Evolutionary conservation across 2,888 invertebrate genomes (phyloP), one percentile per base, ranked within the genome.

Genomic region (Calephelis perditalis): DNA sequence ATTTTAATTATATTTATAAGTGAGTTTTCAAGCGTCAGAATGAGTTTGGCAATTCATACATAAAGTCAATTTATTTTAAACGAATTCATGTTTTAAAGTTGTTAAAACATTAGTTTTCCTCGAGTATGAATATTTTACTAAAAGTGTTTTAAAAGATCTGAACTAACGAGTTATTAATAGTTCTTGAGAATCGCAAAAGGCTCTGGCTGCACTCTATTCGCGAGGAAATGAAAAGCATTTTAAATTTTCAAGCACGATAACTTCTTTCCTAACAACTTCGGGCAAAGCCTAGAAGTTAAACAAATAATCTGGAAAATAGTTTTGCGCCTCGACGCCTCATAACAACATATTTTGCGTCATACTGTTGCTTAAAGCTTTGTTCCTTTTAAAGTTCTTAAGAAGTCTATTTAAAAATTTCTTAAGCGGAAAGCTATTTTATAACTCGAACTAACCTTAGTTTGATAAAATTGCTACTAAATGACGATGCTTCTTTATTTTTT

Each of bases 231-330:
- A 69, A 73, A 76, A 76, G 77, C 77, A 77, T 77, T 79, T 78
- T 76, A 79, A 77, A 80, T 74, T 73, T 72, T 74, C 74, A 71
- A 73, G 73, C 70, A 72, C 68, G 68, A 71, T 75, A 79, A 78
- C 76, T 80, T 78, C 70, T 76, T 79, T 75, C 73, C 73, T 73
- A 75, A 75, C 73, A 75, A 76, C 73, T 73, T 70, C 72, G 68
- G 66, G 68, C 69, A 75, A 73, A 76, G 76, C 73, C 74, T 75
- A 74, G 73, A 75, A 78, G 77, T 78, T 77, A 77, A 72, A 76
- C 73, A 79, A 79, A 80, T 81, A 78, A 78, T 77, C 71, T 71
- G 73, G 70, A 70, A 77, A 77, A 77, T 75, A 77, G 77, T 79
- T 80, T 74, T 69, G 73, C 71, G 71, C 70, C 71, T 69, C 69